These are phyloP conservation scores for Artibeus lituratus DNA, from an alignment of 2,797 vertebrate species.

Conservation along the genomic window DNA sequence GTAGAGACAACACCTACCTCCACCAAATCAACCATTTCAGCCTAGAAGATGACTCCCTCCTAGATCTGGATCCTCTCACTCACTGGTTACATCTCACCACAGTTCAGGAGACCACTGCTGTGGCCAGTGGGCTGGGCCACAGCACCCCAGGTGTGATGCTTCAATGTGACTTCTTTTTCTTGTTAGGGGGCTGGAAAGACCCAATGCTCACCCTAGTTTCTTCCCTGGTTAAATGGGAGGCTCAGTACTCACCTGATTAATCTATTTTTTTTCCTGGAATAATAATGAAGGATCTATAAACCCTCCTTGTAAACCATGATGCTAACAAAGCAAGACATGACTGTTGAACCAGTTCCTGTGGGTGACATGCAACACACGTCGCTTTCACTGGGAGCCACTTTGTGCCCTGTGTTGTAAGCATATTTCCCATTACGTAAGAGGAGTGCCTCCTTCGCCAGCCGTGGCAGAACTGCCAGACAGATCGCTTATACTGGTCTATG, in stretches of 20 bases:
- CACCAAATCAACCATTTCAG: not conserved
- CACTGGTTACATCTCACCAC: not conserved
- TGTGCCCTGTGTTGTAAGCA: conserved; percentile 47
- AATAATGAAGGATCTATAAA: conserved; percentile 10
- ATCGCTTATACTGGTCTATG: not conserved
- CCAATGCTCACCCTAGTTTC: not conserved
- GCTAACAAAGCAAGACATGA: not conserved
- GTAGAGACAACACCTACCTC: not conserved
- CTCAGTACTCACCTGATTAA: not conserved
- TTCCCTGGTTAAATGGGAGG: not conserved
- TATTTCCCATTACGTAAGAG: conserved; percentile 45
- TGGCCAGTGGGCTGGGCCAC: not conserved
- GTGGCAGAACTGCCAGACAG: not conserved
- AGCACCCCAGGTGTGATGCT: not conserved
- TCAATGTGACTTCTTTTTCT: not conserved
- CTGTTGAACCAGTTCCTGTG: conserved; percentile 48
- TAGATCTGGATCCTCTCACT: not conserved
- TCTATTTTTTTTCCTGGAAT: not conserved
- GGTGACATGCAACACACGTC: not conserved
- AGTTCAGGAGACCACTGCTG: not conserved
- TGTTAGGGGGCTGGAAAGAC: not conserved
- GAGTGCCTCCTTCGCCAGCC: not conserved
- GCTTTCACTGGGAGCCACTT: conserved; percentile 65
- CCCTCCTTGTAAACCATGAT: not conserved
- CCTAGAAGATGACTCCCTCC: not conserved